Conservation (phyloP, 2,888 invertebrate genomes). For the Heliconius ethilla region DNA sequence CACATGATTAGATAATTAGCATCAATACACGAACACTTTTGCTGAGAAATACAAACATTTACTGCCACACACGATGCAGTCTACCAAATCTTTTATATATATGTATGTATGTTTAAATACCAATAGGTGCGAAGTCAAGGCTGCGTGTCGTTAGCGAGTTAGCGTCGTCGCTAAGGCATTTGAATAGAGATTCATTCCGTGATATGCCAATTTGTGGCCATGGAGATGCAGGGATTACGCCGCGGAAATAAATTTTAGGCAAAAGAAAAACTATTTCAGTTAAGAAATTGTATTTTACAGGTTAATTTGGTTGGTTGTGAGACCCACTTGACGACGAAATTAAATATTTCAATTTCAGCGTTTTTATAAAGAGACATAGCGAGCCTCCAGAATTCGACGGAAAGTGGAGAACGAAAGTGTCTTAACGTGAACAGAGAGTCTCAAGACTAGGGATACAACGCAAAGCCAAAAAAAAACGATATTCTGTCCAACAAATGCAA, state of each 20-base stretch:
- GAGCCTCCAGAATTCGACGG: no score
- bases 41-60: slow-evolving; percentile 39
- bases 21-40: slow-evolving; percentile 24
- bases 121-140: slow-evolving; percentile 64
- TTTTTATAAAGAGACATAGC: no score
- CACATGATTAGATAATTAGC: slow-evolving; percentile 4
- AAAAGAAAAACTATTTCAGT: background rate
- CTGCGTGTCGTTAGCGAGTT: slow-evolving; percentile 41
- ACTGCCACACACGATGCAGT: slow-evolving; percentile 43
- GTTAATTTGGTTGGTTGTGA: no score
- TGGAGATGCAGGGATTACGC: slow-evolving; percentile 38
- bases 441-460: no score
- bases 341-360: no score
- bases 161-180: slow-evolving; percentile 58
- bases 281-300: background rate
- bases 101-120: slow-evolving; percentile 52
- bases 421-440: no score
- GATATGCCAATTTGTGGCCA: slow-evolving; percentile 62
- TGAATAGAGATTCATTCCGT: slow-evolving; percentile 59
- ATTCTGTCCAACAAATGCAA: background rate
- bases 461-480: background rate
- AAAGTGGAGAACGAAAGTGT: no score
- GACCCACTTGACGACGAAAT: no score
- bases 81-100: slow-evolving; percentile 35
- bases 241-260: slow-evolving; percentile 8